A percentile compares a stretch with the other conserved stretches of the same genome.
phyloP scores from a whole-genome alignment of 2,888 invertebrate species.

The Molanna angustata region DNA sequence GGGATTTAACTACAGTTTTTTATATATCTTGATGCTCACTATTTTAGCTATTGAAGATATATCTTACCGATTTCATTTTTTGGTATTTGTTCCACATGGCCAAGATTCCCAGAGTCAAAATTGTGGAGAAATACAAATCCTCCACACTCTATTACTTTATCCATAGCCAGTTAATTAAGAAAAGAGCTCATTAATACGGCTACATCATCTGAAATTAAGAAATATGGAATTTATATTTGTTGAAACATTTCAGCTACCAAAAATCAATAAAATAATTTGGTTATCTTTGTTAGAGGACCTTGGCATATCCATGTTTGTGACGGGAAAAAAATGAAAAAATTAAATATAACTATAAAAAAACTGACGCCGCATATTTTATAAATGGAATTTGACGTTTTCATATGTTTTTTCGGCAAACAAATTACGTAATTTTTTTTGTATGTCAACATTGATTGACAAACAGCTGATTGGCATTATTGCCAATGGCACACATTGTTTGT shows the following conservation, averaged over 20 bases:
- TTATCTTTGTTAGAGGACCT: conserved; percentile 40
- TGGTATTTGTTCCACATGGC: conserved; percentile 72
- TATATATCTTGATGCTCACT: too few species aligned
- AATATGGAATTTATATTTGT: conserved; percentile 36
- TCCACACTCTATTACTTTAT: conserved; percentile 58
- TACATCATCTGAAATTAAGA: conserved; percentile 16
- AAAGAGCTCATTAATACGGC: neutral
- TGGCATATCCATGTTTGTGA: conserved; percentile 35
- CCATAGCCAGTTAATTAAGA: conserved; percentile 21
- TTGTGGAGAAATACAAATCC: conserved; percentile 81
- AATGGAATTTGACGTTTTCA: conserved; percentile 22
- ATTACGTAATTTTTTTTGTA: conserved; percentile 58
- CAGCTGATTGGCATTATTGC: conserved; percentile 47
- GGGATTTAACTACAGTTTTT: too few species aligned
- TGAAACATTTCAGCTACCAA: conserved; percentile 48
- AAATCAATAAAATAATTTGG: conserved; percentile 43
- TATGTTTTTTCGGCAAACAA: conserved; percentile 39
- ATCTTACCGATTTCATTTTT: conserved; percentile 56
- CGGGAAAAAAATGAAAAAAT: conserved; percentile 36
- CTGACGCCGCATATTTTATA: conserved; percentile 9
- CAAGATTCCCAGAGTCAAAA: conserved; percentile 89
- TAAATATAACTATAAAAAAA: neutral
- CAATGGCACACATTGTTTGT: conserved; percentile 18
- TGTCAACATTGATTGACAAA: conserved; percentile 58
- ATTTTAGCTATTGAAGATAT: too few species aligned